These are phyloP conservation scores for Cheirogaleus medius DNA, from an alignment of 2,113 vertebrate species.

Conservation along the genomic window DNA sequence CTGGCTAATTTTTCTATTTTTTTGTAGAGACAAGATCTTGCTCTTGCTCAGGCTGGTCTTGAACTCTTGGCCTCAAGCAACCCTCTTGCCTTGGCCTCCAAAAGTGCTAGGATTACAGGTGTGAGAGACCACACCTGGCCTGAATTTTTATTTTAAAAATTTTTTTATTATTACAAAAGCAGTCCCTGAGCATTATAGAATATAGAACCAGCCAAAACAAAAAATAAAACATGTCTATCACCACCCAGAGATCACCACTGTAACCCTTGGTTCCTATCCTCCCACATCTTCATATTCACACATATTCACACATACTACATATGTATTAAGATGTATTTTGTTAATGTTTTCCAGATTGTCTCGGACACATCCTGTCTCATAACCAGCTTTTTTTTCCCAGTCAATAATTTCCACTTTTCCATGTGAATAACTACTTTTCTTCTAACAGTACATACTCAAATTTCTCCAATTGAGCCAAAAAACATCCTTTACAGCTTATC, in stretches of 20 bases:
- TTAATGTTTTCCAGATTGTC: background rate
- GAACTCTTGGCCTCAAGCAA: too few relatives aligned
- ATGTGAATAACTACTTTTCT: background rate
- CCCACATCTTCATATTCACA: background rate
- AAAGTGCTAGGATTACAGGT: too few relatives aligned
- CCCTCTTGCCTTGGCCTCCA: too few relatives aligned
- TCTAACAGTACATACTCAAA: background rate
- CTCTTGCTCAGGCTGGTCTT: too few relatives aligned
- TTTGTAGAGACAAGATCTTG: too few relatives aligned
- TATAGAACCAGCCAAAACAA: background rate
- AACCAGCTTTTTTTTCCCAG: background rate
- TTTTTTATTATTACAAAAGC: conserved; percentile 25
- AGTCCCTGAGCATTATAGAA: background rate
- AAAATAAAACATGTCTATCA: background rate
- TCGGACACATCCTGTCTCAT: background rate
- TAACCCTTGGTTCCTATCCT: background rate
- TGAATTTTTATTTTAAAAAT: background rate
- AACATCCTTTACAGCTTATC: background rate
- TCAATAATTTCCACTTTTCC: background rate
- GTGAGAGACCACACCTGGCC: too few relatives aligned
- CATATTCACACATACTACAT: background rate
- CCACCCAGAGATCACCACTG: background rate
- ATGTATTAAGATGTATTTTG: background rate
- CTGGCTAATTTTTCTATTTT: too few relatives aligned
- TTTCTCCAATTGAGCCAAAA: background rate